A percentile compares a stretch with the other conserved stretches of the same genome.
Conservation (phyloP, 2,888 invertebrate species). For the Caenorhabditis drosophilae region DNA sequence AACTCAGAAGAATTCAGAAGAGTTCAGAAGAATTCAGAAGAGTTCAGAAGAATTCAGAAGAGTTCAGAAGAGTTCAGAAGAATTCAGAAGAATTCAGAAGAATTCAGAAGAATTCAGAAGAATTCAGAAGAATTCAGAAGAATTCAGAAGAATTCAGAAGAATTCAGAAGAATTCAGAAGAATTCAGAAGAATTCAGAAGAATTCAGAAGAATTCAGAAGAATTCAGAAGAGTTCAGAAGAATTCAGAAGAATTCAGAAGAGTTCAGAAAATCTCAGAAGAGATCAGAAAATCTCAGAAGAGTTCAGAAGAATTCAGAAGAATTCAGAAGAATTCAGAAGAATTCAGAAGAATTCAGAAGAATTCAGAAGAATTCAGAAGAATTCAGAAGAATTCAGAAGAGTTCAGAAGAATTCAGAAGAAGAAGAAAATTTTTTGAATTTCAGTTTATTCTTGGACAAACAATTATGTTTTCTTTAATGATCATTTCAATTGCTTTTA, state of each 20-base stretch:
- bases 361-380: neutral
- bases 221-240: neutral
- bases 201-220: neutral
- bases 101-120: neutral
- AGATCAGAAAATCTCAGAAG: no score
- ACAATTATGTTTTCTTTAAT: slow-evolving; percentile 94
- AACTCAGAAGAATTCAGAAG: no score
- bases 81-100: neutral
- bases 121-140: neutral
- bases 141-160: neutral
- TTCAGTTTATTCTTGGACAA: slow-evolving; percentile 92
- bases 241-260: neutral
- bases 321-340: neutral
- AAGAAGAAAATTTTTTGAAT: neutral
- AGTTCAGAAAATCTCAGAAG: no score
- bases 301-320: neutral
- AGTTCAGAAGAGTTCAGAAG: neutral
- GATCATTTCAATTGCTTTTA: slow-evolving; percentile 82
- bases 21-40: no score
- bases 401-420: neutral
- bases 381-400: neutral
- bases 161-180: neutral
- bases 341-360: neutral
- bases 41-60: neutral
- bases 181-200: neutral